A percentile compares a stretch with the other conserved stretches of the same genome.
These are phyloP conservation scores for Tipula vernalis DNA, from an alignment of 2,888 invertebrate genomes.

Conservation along the genomic window DNA sequence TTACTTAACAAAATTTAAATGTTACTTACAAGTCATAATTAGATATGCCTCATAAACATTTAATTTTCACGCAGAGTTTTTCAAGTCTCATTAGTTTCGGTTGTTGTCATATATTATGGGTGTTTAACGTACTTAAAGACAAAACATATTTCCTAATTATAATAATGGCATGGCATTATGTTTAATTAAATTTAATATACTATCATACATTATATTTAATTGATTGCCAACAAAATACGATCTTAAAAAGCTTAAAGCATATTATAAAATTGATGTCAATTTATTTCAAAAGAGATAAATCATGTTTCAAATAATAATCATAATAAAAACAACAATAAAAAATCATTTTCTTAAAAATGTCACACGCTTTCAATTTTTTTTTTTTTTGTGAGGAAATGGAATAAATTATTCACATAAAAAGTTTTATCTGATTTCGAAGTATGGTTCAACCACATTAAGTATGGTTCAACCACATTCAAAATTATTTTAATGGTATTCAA, in stretches of 20 bases:
- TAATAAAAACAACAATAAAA: neutral
- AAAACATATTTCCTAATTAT: neutral
- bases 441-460: too few relatives aligned
- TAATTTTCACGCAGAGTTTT: neutral
- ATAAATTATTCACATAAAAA: too few relatives aligned
- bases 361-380: neutral
- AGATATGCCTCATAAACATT: neutral
- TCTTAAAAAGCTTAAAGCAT: neutral
- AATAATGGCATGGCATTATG: neutral
- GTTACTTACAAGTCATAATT: neutral
- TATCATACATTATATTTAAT: neutral
- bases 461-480: too few relatives aligned
- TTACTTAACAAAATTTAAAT: neutral
- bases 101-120: neutral
- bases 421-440: too few relatives aligned
- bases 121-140: neutral
- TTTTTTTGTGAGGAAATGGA: too few relatives aligned
- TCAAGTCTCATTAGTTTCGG: neutral
- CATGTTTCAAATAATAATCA: neutral
- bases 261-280: neutral
- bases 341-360: neutral
- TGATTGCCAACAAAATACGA: neutral
- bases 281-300: neutral
- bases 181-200: neutral
- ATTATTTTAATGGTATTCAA: too few relatives aligned